Conservation (phyloP, 2,888 invertebrate genomes). For the Xestia c-nigrum region DNA sequence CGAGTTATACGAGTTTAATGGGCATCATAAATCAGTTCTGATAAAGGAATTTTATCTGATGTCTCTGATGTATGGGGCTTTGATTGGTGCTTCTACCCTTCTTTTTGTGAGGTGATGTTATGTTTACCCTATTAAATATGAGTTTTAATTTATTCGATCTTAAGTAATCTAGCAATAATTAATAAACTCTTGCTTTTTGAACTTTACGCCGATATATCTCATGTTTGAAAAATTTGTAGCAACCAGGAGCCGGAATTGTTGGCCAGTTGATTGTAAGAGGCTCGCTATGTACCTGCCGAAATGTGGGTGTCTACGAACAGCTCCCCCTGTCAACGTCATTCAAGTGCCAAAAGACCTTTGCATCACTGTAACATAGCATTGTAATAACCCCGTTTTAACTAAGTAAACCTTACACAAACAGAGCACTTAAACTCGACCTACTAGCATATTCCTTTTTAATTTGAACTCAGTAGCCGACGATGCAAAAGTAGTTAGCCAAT, state of each 20-base stretch:
- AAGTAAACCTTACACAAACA: conserved; percentile 42
- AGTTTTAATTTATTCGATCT: neutral
- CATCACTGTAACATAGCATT: neutral
- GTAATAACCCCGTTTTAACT: neutral
- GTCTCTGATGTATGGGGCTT: conserved; percentile 72
- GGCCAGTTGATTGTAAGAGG: neutral
- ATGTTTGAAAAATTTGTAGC: neutral
- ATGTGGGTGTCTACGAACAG: neutral
- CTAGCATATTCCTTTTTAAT: conserved; percentile 72
- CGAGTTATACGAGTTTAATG: conserved; percentile 79
- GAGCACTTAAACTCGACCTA: conserved; percentile 52
- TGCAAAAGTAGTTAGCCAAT: conserved; percentile 80
- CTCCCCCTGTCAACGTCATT: neutral
- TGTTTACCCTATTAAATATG: neutral
- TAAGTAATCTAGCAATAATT: neutral
- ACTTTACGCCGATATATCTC: too few species aligned
- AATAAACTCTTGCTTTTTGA: too few species aligned
- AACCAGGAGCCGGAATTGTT: neutral
- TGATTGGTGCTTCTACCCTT: conserved; percentile 71
- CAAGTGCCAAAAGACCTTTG: neutral
- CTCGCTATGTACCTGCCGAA: neutral
- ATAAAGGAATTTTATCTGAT: conserved; percentile 74
- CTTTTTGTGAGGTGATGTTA: neutral
- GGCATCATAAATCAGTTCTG: conserved; percentile 81
- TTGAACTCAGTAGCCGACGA: conserved; percentile 72